Base-by-base conservation (phyloP, 2,797 vertebrate genomes). In the Hyperoplus lanceolatus region DNA sequence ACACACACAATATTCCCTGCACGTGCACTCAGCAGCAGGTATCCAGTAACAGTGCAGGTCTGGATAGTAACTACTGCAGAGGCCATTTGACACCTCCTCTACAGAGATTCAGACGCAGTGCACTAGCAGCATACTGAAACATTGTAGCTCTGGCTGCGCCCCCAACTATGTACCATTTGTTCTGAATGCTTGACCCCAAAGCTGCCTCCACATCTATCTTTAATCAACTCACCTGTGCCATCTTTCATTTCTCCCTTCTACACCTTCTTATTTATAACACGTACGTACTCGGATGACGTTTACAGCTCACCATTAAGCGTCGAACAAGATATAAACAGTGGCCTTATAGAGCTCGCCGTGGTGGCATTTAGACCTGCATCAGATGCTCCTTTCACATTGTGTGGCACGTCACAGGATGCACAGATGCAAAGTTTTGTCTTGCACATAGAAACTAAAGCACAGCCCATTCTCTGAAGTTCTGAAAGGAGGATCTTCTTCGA, bases 21-120 rank as follows among this genome's bases (percentile, higher is more conserved):
- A 36, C 51, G 55, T 53, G 21, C 75, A 88, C 70, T 38, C 75
- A 83, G 79, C 63, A 73, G 83, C 74, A 77, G 77, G 77, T 86
- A 87, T 90, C 79, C 75, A 75, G 82, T 87, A 60, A 79, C 87
- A 83, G 67, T 59, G 69, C 75, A 73, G 76, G 41, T 64, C 68
- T 78, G 75, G 69, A 75, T 71, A 64, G 79, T 86, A 81, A 76
- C 80, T 87, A 53, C 88, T 90, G 91, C 90, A 91, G 87, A 89
- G 87, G 92, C 84, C 82, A 93, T 89, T 64, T 81, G 88, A 92
- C 82, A 91, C 88, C 88, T 64, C 77, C 69, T 89, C 56, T 70
- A 50, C 77, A 65, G 75, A 84, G 79, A 88, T 73, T 74, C 73
- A 88, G 84, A 72, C 16, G 82, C 76, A 70, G 76, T 77, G 77